Evolutionary conservation across 2,888 invertebrate species (phyloP).

Genomic region (Drosophila aldrichi): DNA sequence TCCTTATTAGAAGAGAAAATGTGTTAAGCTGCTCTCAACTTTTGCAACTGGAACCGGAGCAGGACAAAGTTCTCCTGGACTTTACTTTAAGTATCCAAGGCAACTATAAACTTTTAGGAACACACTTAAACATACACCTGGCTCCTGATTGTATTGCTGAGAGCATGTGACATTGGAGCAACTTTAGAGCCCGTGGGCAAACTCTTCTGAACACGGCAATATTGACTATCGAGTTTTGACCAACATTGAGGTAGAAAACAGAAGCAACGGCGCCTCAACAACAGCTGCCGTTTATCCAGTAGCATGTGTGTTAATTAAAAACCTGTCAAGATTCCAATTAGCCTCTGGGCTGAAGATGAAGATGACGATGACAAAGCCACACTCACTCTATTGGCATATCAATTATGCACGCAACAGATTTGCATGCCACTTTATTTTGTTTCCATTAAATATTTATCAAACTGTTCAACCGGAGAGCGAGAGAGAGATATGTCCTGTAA

Average conservation of each 20-base stretch:
- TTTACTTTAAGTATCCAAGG: slow-evolving; percentile 17
- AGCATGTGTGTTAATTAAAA: slow-evolving; percentile 58
- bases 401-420: slow-evolving; percentile 65
- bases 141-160: slow-evolving; percentile 62
- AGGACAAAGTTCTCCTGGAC: slow-evolving; percentile 33
- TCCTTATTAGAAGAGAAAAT: slow-evolving; percentile 61
- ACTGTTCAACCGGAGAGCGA: slow-evolving; percentile 12
- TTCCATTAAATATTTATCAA: slow-evolving; percentile 58
- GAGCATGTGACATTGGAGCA: slow-evolving; percentile 44
- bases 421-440: slow-evolving; percentile 39
- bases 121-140: slow-evolving; percentile 52
- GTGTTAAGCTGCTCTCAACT: slow-evolving; percentile 21
- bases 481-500: background rate
- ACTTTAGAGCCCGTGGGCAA: slow-evolving; percentile 28
- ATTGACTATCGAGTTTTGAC: slow-evolving; percentile 5
- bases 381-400: slow-evolving; percentile 38
- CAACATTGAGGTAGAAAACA: background rate
- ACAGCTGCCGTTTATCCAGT: background rate
- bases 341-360: slow-evolving; percentile 3
- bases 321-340: slow-evolving; percentile 27
- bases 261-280: slow-evolving; percentile 10
- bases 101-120: slow-evolving; percentile 53
- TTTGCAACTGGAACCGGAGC: slow-evolving; percentile 9
- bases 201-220: background rate
- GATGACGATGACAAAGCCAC: slow-evolving; percentile 10